Percentiles rank a stretch among this genome's conserved stretches.
Evolutionary conservation across 2,113 vertebrate species (phyloP).

Genomic region (Formicarius rufipectus): DNA sequence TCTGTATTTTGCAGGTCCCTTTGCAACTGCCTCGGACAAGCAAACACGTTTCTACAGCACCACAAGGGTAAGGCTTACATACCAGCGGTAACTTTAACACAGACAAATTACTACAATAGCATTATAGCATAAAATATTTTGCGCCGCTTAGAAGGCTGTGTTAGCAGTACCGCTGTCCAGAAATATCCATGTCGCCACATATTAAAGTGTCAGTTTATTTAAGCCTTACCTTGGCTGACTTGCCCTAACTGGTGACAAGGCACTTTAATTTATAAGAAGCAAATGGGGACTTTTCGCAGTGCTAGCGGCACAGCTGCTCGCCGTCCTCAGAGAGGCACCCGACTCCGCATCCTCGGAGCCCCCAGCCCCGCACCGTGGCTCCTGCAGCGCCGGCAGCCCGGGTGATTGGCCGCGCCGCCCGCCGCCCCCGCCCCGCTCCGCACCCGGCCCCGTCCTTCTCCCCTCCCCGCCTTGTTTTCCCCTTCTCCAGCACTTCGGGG

Average conservation of each 20-base stretch:
- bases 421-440: neutral
- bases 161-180: slow-evolving; percentile 1
- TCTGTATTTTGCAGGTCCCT: neutral
- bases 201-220: slow-evolving; percentile 52
- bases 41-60: neutral
- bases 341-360: slow-evolving; percentile 55
- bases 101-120: neutral
- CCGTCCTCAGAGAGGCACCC: slow-evolving; percentile 67
- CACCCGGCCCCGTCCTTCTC: neutral
- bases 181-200: slow-evolving; percentile 4
- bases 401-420: slow-evolving; percentile 69
- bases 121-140: neutral
- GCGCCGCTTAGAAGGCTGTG: neutral
- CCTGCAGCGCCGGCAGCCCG: slow-evolving; percentile 73
- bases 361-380: slow-evolving; percentile 49
- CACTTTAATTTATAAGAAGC: slow-evolving; percentile 69
- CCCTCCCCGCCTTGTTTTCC: neutral
- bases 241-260: slow-evolving; percentile 77
- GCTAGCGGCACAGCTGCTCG: slow-evolving; percentile 64
- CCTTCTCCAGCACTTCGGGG: neutral
- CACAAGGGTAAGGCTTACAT: neutral
- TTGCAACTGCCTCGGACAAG: neutral
- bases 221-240: slow-evolving; percentile 80
- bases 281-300: slow-evolving; percentile 57
- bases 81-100: slow-evolving; percentile 58